Base-by-base conservation (phyloP, 64 coral and sea anemone genomes). In the Montipora foliosa region DNA sequence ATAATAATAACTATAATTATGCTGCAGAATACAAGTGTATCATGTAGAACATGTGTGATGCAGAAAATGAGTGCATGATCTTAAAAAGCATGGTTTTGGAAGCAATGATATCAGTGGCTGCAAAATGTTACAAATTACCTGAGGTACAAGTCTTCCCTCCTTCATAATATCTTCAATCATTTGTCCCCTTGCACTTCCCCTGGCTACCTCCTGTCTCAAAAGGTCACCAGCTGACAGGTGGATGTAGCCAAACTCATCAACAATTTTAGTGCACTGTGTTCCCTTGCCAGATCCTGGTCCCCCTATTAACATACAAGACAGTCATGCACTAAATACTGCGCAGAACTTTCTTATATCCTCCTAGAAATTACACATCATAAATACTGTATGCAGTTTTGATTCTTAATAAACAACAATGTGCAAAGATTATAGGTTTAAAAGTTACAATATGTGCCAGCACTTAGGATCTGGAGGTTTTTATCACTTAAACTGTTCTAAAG, bases 201-300 rank as follows among this genome's bases (percentile, higher is more conserved):
- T 99, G 57, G 95, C 76, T 66, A 99, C 98, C 84, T 99, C 98
- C 62, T 71, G 74, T 87, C 98, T 93, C 60, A 99, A 74, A 11
- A 99, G 92, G 89, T 99, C 95, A 13, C 98, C 98, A 48, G 98
- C 92, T 47, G 98, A 99, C 17, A 99, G 77, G 80, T 99, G 98
- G 74, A 92, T 67, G 68, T 99, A 99, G 37, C 91, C 87, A 91
- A 96, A 99, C 67, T 94, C 94, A 5, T 94, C 84, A n/a, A 99
- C 89, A 49, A 99, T 95, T 61, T 80, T 89, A 75, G 24, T 50
- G 82, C 98, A 99, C 14, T 96, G 95, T 5, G 98, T 99, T 22
- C 98, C 98, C 74, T 99, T 99, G 51, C 98, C 98, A 66, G 98
- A 95, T 25, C 97, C 97, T 78, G 97, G 97, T 6, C 97, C 97